A percentile compares a stretch with the other conserved stretches of the same genome.
Evolutionary conservation across 2,888 invertebrate genomes (phyloP).

Genomic region (Asteroscopus sphinx): DNA sequence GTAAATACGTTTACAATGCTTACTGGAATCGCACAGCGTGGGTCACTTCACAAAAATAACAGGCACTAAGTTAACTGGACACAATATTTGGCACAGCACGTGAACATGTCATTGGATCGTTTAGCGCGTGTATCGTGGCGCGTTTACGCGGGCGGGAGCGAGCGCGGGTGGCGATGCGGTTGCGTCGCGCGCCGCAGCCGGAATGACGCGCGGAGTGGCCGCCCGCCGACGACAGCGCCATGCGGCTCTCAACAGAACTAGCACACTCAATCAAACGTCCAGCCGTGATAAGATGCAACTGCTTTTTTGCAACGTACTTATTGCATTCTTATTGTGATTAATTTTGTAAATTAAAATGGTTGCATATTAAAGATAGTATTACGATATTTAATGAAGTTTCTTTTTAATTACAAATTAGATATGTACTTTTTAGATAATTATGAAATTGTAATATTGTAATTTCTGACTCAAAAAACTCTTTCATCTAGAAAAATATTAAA

Average conservation of each 20-base stretch:
- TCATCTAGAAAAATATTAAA: too few species aligned
- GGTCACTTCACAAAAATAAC: constrained; percentile 76
- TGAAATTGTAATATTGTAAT: too few species aligned
- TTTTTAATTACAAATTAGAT: too few species aligned
- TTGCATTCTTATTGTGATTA: constrained; percentile 59
- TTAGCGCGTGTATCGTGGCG: constrained; percentile 65
- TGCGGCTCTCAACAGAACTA: constrained; percentile 66
- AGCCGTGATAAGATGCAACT: constrained; percentile 70
- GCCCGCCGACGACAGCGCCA: constrained; percentile 68
- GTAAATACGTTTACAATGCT: constrained; percentile 62
- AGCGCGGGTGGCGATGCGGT: constrained; percentile 74
- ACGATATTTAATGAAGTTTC: neutral
- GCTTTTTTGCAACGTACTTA: constrained; percentile 69
- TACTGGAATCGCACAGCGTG: constrained; percentile 57
- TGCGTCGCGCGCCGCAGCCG: constrained; percentile 86
- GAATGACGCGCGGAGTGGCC: constrained; percentile 82
- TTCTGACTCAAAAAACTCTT: too few species aligned
- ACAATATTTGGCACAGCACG: constrained; percentile 80
- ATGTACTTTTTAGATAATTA: too few species aligned
- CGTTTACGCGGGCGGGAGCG: constrained; percentile 68
- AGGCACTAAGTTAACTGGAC: constrained; percentile 74
- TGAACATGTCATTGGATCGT: constrained; percentile 61
- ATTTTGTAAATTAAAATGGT: constrained; percentile 36
- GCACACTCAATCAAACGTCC: constrained; percentile 78
- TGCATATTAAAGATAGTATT: constrained; percentile 19